Base-by-base conservation (phyloP, 2,113 vertebrate genomes). In the Vimba vimba region DNA sequence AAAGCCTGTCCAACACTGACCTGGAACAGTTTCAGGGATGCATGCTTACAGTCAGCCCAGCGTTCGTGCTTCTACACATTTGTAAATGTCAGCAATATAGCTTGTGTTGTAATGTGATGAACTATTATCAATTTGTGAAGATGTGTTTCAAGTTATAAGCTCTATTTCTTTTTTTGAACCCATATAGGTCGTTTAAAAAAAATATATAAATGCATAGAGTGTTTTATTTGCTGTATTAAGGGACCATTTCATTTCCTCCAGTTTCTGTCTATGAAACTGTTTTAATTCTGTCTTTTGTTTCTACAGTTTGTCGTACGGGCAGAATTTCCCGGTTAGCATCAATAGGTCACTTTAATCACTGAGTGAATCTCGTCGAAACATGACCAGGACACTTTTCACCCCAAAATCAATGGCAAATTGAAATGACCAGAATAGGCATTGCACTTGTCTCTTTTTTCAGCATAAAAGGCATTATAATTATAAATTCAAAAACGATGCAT, bases 1-100 rank as follows among this genome's bases (percentile, higher is more conserved):
- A 33, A 33, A 6, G 17, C 30, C 76, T 33, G 64, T 68, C 64
- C 64, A 17, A 68, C 66, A 69, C 66, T 77, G 75, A 59, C 47
- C 43, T 27, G 74, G 76, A 50, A 66, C 68, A 7, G 76, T 84
- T 86, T 87, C 81, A 84, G 71, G 87, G 73, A 86, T 78, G 89
- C 86, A 87, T 89, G 89, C 80, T 68, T 86, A 25, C 39, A 52
- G 73, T 79, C 64, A 52, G 82, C 66, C 82, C 30, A 68, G 2
- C 64, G 52, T 68, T 86, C 77, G 81, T 86, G 84, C 84, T 74
- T 71, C 39, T 84, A 52, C 55, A 39, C 55, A 87, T 89, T 60
- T 87, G 86, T 89, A 86, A 74, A 84, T 82, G 86, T 85, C 81
- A 78, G 64, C 68, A 80, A 33, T 87, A 50, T 82, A 85, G 71